These are phyloP conservation scores for Trachemys scripta DNA, from an alignment of 2,113 vertebrate genomes.

Conservation along the genomic window DNA sequence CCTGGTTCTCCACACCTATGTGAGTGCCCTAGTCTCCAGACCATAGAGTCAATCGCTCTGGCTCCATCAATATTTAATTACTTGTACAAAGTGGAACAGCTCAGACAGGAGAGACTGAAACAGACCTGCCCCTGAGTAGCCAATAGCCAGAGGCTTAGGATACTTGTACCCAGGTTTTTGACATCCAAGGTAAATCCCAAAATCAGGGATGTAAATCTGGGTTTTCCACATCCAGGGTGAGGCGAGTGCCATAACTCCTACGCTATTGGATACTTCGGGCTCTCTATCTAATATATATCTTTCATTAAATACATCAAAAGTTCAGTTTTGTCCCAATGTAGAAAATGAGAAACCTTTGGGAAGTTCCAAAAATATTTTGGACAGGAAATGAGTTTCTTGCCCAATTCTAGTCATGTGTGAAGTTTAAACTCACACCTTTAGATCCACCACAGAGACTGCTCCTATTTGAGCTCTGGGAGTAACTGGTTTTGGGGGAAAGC, in stretches of 20 bases:
- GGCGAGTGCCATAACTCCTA: neutral
- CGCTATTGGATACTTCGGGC: neutral
- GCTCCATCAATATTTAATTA: neutral
- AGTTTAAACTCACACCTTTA: neutral
- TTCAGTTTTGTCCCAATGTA: neutral
- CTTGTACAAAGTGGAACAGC: neutral
- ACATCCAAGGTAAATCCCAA: neutral
- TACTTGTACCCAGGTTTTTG: neutral
- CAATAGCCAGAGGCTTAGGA: neutral
- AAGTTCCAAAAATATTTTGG: neutral
- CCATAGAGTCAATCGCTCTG: neutral
- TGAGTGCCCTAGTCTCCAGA: neutral
- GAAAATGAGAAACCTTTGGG: neutral
- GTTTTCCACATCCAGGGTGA: neutral
- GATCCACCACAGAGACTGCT: neutral
- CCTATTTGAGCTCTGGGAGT: neutral
- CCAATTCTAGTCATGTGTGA: no score
- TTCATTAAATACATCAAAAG: neutral
- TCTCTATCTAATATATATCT: neutral
- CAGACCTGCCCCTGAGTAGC: neutral
- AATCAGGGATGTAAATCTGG: neutral
- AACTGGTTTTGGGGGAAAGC: neutral
- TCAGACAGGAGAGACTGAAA: neutral
- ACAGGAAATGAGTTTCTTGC: neutral
- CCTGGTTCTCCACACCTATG: neutral